phyloP scores from a whole-genome alignment of 2,113 vertebrate species.

The Empidonax traillii region DNA sequence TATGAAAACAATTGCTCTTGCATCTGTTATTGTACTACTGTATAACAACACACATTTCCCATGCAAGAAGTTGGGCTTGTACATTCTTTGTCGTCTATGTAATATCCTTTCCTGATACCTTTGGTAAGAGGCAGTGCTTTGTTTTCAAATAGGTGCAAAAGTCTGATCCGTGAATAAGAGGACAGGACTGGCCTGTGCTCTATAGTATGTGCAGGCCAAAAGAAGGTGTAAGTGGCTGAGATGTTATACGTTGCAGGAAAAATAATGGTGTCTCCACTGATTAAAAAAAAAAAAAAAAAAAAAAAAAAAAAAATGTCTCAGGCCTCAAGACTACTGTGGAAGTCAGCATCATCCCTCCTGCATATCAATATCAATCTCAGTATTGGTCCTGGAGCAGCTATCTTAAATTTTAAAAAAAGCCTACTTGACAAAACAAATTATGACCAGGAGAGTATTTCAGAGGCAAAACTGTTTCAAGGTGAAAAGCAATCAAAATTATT shows the following conservation, averaged over 20 bases:
- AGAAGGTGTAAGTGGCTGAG: background rate
- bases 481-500: background rate
- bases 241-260: background rate
- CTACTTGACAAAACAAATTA: background rate
- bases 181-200: background rate
- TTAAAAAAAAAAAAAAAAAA: background rate
- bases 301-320: background rate
- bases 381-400: background rate
- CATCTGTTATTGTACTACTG: background rate
- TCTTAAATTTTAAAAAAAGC: background rate
- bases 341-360: background rate
- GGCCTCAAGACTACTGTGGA: background rate
- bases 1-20: background rate
- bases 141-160: background rate
- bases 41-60: background rate
- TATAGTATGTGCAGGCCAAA: background rate
- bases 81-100: background rate
- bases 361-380: background rate
- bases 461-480: background rate
- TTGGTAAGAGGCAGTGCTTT: background rate
- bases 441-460: background rate
- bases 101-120: background rate
- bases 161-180: background rate
- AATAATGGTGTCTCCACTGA: background rate
- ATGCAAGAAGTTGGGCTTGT: background rate